A percentile compares a stretch with the other conserved stretches of the same genome.
phyloP scores from a whole-genome alignment of 2,888 invertebrate genomes.

The Gandaritis pyraliata region DNA sequence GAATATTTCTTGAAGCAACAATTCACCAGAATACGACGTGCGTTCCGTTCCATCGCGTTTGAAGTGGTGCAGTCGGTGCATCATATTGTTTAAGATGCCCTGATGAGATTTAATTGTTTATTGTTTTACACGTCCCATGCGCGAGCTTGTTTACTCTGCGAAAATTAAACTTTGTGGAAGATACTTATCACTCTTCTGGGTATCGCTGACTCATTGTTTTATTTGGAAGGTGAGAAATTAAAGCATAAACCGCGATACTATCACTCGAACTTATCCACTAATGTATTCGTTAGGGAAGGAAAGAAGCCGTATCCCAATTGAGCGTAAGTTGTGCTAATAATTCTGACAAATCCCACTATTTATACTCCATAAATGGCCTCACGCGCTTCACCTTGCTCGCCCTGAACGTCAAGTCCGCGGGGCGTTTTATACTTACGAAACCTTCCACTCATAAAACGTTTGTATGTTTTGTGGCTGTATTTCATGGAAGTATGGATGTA shows the following conservation, averaged over 20 bases:
- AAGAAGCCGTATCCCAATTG: neutral
- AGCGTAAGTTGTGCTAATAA: conserved; percentile 8
- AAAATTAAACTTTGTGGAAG: conserved; percentile 49
- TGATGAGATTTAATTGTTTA: conserved; percentile 68
- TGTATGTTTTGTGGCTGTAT: conserved; percentile 59
- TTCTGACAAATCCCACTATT: conserved; percentile 3
- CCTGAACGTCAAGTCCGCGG: conserved; percentile 54
- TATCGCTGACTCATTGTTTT: conserved; percentile 46
- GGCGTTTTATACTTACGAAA: conserved; percentile 59
- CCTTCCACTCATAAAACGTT: conserved; percentile 65
- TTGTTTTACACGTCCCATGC: conserved; percentile 56
- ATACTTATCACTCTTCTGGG: conserved; percentile 44
- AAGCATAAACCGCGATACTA: conserved; percentile 14
- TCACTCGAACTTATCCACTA: neutral
- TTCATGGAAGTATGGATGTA: conserved; percentile 73
- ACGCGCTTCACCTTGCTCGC: conserved; percentile 50
- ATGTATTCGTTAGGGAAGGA: too few species aligned
- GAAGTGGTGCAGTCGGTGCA: conserved; percentile 56
- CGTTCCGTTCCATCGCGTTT: conserved; percentile 54
- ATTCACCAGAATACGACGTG: conserved; percentile 43
- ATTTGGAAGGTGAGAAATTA: conserved; percentile 26
- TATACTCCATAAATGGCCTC: conserved; percentile 18
- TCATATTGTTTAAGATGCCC: conserved; percentile 49
- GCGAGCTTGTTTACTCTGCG: conserved; percentile 51
- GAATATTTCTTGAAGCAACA: conserved; percentile 47